Evolutionary conservation across 2,797 vertebrate species (phyloP), one percentile per base, ranked within the genome.

Genomic region (Sebastolobus altivelis): DNA sequence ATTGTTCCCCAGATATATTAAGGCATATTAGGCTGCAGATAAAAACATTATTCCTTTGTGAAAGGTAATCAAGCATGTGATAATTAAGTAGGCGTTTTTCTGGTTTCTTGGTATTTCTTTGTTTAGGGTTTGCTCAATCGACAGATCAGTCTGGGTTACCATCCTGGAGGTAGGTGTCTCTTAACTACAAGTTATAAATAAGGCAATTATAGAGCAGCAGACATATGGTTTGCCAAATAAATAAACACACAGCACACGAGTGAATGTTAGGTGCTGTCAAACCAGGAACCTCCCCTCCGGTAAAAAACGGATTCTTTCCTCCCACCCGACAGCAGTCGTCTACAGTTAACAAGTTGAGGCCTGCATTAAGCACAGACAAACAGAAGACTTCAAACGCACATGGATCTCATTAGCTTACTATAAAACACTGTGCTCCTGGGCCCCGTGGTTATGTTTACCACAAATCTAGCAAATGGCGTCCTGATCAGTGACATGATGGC

Each of bases 351-450:
- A 3, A 79, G 65, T 22, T 8, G 16, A 40, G 5, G 33, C 52
- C n/a, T 62, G 25, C 79, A 59, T n/a, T 16, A 35, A 63, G 72
- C 31, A 54, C 67, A 67, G 52, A 58, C 38, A 52, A 76, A 29
- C 58, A 29, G 25, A 79, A 40, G 62, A 77, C 75, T 81, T 84
- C 77, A 84, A 80, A 84, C 68, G 56, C 79, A 80, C 46, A 54
- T 56, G 73, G 37, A n/a, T 37, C 58, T 83, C 74, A 88, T 84
- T 78, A 79, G 65, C 12, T 27, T 7, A 29, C 63, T 5, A 25
- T 80, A 73, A 79, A 85, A 77, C 6, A 5, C 20, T 55, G 4
- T 54, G 22, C 33, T 5, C 16, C 54, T 22, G n/a, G 10, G 25
- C 38, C 4, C 68, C n/a, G 65, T 59, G 10, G 1, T 27, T 40